Base-by-base conservation (phyloP, 2,113 vertebrate species). In the Callionymus lyra region DNA sequence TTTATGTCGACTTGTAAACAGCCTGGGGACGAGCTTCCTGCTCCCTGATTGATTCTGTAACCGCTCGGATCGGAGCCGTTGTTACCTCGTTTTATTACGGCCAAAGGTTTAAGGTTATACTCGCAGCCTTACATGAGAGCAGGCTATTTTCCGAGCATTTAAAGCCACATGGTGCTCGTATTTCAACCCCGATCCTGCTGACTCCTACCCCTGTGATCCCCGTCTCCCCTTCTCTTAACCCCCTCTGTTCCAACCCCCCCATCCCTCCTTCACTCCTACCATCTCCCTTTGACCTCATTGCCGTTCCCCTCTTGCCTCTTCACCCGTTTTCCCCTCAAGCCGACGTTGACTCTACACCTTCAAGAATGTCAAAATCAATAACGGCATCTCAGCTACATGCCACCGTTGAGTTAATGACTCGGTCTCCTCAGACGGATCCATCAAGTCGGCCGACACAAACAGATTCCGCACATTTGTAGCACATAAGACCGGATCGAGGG, bases 351-450 rank as follows among this genome's bases (percentile, higher is more conserved):
- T 53, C 57, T 27, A 12, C 56, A 32, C 13, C 47, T 36, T 6
- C 1, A 34, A 47, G 50, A 39, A 51, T 42, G 63, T 32, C 49
- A 61, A 77, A 79, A 81, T 81, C 70, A 77, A 82, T 82, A 74
- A 45, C 58, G 68, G 72, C 64, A 65, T 77, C 73, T 63, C 56
- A 51, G 44, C 63, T 68, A 55, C 57, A 68, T 77, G 72, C 77
- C 76, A 72, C 48, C 77, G 81, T 82, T 76, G 70, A 79, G 71
- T 74, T 68, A 76, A 75, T 33, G 35, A 65, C 62, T 59, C 52
- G 2, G 38, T 54, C 54, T 69, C 53, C 57, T 60, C 65, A 76
- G 74, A 78, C 66, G 44, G 58, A 75, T 79, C 71, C 54, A 59
- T 80, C 75, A 73, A 47, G 33, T 40, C 41, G 32, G 40, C 59